Percentiles rank a stretch among this genome's conserved stretches.
These are phyloP conservation scores for Parotocinclus haroldoi DNA, from an alignment of 2,797 vertebrate species.

Conservation along the genomic window DNA sequence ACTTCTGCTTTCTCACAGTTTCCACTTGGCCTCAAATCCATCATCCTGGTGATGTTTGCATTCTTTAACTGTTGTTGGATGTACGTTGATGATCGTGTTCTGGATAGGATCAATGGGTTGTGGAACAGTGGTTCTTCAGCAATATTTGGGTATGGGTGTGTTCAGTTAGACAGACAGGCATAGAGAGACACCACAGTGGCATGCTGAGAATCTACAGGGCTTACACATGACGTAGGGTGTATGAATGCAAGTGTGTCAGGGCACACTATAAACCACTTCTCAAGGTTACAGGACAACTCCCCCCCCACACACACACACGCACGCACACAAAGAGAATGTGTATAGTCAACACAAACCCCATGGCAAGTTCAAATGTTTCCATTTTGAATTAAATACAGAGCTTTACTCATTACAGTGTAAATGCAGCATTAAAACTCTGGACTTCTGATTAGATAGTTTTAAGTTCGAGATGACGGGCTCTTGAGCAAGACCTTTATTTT, in stretches of 20 bases:
- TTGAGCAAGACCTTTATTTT: no score
- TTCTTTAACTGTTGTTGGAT: neutral
- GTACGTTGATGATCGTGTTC: neutral
- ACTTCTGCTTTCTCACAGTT: neutral
- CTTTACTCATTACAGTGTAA: no score
- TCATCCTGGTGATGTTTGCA: neutral
- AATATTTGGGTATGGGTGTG: no score
- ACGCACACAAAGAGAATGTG: no score
- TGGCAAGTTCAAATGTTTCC: no score
- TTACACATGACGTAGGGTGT: conserved; percentile 31
- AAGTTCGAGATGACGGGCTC: no score
- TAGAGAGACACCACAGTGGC: conserved; percentile 35
- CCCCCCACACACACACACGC: no score
- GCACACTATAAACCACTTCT: conserved; percentile 5
- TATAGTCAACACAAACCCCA: neutral
- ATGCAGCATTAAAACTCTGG: no score
- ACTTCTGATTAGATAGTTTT: no score
- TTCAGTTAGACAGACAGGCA: no score
- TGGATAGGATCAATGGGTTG: neutral
- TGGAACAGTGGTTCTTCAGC: neutral
- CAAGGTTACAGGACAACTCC: no score
- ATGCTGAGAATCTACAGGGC: conserved; percentile 60
- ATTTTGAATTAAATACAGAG: no score
- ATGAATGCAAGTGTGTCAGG: neutral
- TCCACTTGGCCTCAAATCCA: neutral